Evolutionary conservation across 2,113 vertebrate species (phyloP), one percentile per base, ranked within the genome.

Genomic region (Paracanthobrama guichenoti): DNA sequence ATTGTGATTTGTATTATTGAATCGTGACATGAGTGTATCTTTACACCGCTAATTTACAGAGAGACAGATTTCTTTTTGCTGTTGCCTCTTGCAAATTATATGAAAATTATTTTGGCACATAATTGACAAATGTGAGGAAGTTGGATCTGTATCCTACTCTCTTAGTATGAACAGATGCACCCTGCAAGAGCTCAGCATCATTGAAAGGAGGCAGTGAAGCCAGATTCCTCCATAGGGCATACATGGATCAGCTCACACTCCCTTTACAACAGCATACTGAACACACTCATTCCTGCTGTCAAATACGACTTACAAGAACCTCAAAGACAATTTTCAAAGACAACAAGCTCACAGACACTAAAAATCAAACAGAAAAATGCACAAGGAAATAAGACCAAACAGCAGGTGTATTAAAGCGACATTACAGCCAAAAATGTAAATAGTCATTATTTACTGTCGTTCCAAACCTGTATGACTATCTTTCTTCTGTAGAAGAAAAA

Each of bases 131-230:
- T 46, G 13, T 26, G 6, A 55, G 53, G 18, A 55, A 55, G 53
- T 22, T 55, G 53, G 53, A 20, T 55, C 6, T 55, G 53, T 22
- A 2, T 2, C 6, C 69, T 50, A 3, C 28, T 57, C 12, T 62
- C 13, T 24, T 26, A 74, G 53, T 14, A 39, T 59, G 53, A 42
- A 42, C 55, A 44, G 55, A 60, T n/a, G 35, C 35, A 79, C 14
- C n/a, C 77, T 42, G 22, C 22, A 1, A 60, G 20, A 77, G 75
- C 53, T 60, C 53, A 24, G 76, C 76, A 44, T 79, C 55, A 60
- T 1, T 79, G 6, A 26, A 60, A 78, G 55, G 31, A 24, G 22
- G 53, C 14, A 22, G 28, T 62, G 14, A 79, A 79, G 42, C 16
- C 2, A 24, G 31, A 78, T 42, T 42, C 7, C 53, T 79, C 46